Conservation (phyloP, 2,797 vertebrate species). For the Mormyrus hasselquistii region DNA sequence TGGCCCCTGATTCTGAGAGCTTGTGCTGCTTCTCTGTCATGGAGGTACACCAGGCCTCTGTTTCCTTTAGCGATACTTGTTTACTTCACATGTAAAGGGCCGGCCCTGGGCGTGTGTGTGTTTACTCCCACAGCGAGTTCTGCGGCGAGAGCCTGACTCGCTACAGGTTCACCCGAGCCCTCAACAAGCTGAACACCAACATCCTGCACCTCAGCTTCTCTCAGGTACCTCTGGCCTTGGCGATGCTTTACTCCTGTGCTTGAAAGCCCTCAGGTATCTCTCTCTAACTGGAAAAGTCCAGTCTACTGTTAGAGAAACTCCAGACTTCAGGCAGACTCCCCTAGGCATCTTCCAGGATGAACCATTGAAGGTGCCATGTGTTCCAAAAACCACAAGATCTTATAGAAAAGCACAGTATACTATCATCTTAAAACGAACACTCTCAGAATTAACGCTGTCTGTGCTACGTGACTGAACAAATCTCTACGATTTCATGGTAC, state of each 20-base stretch:
- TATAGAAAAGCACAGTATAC: neutral
- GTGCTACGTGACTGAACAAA: neutral
- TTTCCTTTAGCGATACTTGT: neutral
- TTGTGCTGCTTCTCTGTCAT: neutral
- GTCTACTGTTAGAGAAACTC: neutral
- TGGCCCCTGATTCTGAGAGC: neutral
- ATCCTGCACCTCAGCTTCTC: conserved; percentile 95
- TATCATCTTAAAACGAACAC: neutral
- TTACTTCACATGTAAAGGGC: neutral
- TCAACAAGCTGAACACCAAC: conserved; percentile 92
- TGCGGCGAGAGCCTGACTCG: conserved; percentile 91
- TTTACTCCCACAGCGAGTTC: conserved; percentile 73
- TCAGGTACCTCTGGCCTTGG: conserved; percentile 64
- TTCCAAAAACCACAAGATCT: neutral
- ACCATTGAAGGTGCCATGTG: neutral
- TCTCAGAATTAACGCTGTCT: neutral
- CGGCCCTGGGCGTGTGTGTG: neutral
- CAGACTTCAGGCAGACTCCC: neutral
- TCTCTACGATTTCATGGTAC: neutral
- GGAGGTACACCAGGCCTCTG: neutral
- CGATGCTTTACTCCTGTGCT: neutral
- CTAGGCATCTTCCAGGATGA: neutral
- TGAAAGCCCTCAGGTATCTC: neutral
- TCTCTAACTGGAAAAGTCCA: neutral
- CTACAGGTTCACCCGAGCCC: conserved; percentile 84